Evolutionary conservation across 2,888 invertebrate species (phyloP), one percentile per base, ranked within the genome.

Genomic region (Polyommatus iphigenia): DNA sequence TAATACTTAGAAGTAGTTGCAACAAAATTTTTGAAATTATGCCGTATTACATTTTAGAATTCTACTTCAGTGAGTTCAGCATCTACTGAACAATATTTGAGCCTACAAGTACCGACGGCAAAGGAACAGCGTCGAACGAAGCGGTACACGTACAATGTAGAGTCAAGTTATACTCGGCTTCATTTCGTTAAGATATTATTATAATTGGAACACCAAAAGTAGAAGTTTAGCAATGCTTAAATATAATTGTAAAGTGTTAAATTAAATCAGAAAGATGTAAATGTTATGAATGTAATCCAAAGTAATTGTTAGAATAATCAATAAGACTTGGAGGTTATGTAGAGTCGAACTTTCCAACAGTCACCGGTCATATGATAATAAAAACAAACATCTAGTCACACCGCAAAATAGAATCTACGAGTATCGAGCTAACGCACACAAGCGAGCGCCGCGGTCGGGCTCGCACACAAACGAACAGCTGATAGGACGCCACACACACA

Each of bases 361-460:
- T 88, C 87, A 85, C 87, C 88, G 88, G 90, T 91, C 93, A 91
- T 91, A 91, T 92, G 92, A 92, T 93, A 93, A 93, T 93, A 93
- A 93, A 93, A 93, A 93, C 93, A 94, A 93, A 93, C 93, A 94
- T 90, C 88, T 90, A 91, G 91, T 87, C 88, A 87, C 89, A 89
- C 87, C 85, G 89, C 91, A 91, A 93, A 93, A 93, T 93, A 93
- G 92, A 92, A 91, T 88, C 81, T 79, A 84, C 85, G 88, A 93
- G 89, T 92, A 93, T 92, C 89, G 93, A 93, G 93, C 93, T 91
- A 92, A 92, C 86, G 83, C 85, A 85, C 91, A 90, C 92, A 88
- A 85, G 86, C 89, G 86, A 82, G 79, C 81, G 81, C 79, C 83
- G 87, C 90, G 91, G 89, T 91, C 90, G 91, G 90, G 90, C 91